phyloP scores from a whole-genome alignment of 2,113 vertebrate species.

The Gallinago undulata region DNA sequence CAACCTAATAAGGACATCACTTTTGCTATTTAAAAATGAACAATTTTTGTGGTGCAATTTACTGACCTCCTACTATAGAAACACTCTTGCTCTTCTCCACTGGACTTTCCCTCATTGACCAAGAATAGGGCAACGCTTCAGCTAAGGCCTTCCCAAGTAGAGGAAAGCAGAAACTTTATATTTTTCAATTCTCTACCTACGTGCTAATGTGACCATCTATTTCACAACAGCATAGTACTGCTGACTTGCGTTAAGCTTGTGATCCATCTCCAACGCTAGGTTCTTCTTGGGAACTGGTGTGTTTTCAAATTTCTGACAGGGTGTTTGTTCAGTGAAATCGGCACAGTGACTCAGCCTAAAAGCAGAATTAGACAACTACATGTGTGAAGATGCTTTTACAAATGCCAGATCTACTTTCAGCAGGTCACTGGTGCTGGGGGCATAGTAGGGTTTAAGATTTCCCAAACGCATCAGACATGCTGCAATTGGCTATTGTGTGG shows the following conservation, averaged over 20 bases:
- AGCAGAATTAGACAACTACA: not conserved
- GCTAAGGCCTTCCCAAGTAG: not conserved
- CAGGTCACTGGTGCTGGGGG: not conserved
- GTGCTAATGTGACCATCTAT: rapidly evolving
- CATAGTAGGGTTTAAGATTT: not conserved
- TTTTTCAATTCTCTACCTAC: not conserved
- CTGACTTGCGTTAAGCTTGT: not conserved
- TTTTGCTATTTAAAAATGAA: not conserved
- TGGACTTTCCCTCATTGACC: not conserved
- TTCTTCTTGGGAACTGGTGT: not conserved
- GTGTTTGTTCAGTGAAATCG: not conserved
- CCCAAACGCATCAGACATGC: not conserved
- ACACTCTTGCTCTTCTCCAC: not conserved
- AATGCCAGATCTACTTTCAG: not conserved
- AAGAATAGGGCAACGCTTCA: not conserved
- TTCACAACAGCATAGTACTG: not conserved
- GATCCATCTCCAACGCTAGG: not conserved
- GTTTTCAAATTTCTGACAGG: not conserved
- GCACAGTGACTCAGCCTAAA: not conserved
- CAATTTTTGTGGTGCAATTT: not conserved
- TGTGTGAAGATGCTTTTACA: not conserved
- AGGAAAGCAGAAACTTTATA: not conserved
- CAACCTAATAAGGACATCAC: not conserved
- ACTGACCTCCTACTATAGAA: not conserved
- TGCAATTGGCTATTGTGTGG: not conserved